phyloP scores from a whole-genome alignment of 2,888 invertebrate species.

The Rhyacophila evoluta region DNA sequence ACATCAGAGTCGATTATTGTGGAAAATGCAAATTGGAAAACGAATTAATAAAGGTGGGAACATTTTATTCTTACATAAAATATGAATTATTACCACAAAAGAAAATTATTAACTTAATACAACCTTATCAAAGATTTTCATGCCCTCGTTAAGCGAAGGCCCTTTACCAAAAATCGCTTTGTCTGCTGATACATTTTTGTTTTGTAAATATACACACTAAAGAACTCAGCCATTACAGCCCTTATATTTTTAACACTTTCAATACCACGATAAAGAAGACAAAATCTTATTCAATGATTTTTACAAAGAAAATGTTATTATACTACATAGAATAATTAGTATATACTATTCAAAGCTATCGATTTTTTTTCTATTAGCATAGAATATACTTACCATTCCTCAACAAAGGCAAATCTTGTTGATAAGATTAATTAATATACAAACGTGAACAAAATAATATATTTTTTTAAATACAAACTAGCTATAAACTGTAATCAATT shows the following conservation, averaged over 20 bases:
- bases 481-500: too few species aligned
- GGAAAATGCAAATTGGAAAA: background rate
- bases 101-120: background rate
- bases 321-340: background rate
- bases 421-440: too few species aligned
- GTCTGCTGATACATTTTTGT: constrained; percentile 8
- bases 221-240: background rate
- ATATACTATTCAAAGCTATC: background rate
- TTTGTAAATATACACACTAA: background rate
- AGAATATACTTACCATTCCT: too few species aligned
- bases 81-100: constrained; percentile 14
- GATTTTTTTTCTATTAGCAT: too few species aligned
- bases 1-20: background rate
- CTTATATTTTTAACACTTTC: background rate
- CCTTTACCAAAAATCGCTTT: background rate
- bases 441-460: too few species aligned
- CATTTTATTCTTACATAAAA: constrained; percentile 4
- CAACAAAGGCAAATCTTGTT: too few species aligned
- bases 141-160: background rate
- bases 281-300: too few species aligned
- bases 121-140: constrained; percentile 22
- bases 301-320: too few species aligned
- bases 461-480: too few species aligned
- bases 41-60: background rate
- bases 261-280: too few species aligned